Conservation (phyloP, 2,797 vertebrate genomes). For the Aulostomus chinensis region DNA sequence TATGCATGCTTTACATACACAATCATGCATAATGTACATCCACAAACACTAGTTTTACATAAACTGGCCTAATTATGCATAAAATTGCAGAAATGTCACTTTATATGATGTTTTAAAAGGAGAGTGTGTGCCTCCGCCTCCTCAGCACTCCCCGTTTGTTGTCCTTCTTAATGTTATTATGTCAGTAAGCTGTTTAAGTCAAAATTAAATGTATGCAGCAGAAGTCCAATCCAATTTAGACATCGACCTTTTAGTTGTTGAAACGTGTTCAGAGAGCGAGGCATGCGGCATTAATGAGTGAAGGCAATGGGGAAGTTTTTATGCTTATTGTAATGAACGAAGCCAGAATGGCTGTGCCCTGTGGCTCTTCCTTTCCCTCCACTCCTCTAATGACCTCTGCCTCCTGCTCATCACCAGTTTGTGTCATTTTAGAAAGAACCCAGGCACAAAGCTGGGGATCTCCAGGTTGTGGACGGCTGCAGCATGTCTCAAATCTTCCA, state of each 20-base stretch:
- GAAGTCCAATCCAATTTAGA: too few species aligned
- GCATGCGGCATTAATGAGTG: slow-evolving; percentile 39
- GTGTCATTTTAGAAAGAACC: slow-evolving; percentile 70
- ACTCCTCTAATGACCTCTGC: slow-evolving; percentile 65
- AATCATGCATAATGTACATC: slow-evolving; percentile 41
- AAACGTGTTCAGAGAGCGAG: slow-evolving; percentile 4
- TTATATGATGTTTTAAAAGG: too few species aligned
- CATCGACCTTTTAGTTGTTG: too few species aligned
- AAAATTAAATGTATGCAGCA: too few species aligned
- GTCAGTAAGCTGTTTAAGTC: too few species aligned
- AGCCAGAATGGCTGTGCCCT: slow-evolving; percentile 69
- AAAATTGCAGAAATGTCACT: slow-evolving; percentile 28
- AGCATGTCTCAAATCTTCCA: too few species aligned
- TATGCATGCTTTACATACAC: slow-evolving; percentile 24
- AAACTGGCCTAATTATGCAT: slow-evolving; percentile 20
- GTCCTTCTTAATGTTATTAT: too few species aligned
- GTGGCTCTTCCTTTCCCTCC: slow-evolving; percentile 70
- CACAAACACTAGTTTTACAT: slow-evolving; percentile 32
- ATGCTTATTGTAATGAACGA: slow-evolving; percentile 69
- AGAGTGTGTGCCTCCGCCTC: too few species aligned
- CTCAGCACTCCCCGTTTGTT: background rate
- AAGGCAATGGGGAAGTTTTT: slow-evolving; percentile 41
- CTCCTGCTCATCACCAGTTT: slow-evolving; percentile 65
- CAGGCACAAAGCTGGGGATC: slow-evolving; percentile 19
- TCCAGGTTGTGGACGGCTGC: slow-evolving; percentile 43